These are phyloP conservation scores for Dusona sp. DNA, from an alignment of 2,888 invertebrate species.

Conservation along the genomic window DNA sequence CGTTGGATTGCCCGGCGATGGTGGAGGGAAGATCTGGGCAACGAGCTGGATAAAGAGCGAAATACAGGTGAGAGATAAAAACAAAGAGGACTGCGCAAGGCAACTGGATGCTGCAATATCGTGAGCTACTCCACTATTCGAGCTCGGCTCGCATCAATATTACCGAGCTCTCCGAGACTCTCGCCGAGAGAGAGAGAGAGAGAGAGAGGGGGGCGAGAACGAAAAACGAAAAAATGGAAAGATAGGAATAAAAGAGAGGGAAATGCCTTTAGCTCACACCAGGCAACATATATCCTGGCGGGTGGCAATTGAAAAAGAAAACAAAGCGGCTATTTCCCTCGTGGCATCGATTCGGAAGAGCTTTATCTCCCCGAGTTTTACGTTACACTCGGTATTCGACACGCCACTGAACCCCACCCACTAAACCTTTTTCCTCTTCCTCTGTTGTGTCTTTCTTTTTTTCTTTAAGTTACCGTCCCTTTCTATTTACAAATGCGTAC, in stretches of 20 bases:
- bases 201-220: neutral
- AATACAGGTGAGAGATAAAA: too few species aligned
- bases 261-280: conserved; percentile 20
- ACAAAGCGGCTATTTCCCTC: conserved; percentile 60
- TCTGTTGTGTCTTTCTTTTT: conserved; percentile 14
- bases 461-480: neutral
- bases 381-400: conserved; percentile 64
- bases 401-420: conserved; percentile 44
- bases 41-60: too few species aligned
- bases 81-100: too few species aligned
- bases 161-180: too few species aligned
- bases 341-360: conserved; percentile 66
- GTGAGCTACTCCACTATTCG: too few species aligned
- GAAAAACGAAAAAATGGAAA: conserved; percentile 1
- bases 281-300: conserved; percentile 27
- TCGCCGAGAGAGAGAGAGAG: conserved; percentile 50
- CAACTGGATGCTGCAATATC: too few species aligned
- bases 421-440: conserved; percentile 44
- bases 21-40: too few species aligned
- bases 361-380: conserved; percentile 64
- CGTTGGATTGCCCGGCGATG: too few species aligned
- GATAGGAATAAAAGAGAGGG: conserved; percentile 1
- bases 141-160: too few species aligned
- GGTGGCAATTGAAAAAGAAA: conserved; percentile 61
- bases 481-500: conserved; percentile 10